Percentiles rank a stretch among this genome's conserved stretches.
Evolutionary conservation across 2,888 invertebrate species (phyloP).

Genomic region (Blastobasis lacticolella): DNA sequence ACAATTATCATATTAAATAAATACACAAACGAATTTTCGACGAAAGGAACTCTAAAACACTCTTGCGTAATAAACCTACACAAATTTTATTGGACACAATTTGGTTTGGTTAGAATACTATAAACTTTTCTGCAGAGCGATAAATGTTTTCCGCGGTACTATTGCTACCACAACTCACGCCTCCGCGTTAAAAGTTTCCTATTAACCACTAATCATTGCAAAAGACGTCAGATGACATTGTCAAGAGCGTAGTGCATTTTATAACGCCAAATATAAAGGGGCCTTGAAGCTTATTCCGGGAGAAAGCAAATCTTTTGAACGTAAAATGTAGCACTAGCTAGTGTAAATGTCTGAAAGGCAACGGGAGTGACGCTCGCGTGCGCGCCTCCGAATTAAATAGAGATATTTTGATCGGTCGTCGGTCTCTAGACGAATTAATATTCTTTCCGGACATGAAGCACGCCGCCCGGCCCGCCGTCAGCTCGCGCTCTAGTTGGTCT

Average conservation of each 20-base stretch:
- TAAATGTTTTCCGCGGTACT: conserved; percentile 28
- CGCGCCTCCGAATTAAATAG: conserved; percentile 9
- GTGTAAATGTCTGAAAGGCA: conserved; percentile 1
- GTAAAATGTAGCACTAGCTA: neutral
- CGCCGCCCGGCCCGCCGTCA: conserved; percentile 9
- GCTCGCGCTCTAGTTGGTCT: conserved; percentile 6
- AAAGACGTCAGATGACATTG: neutral
- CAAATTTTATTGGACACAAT: conserved; percentile 28
- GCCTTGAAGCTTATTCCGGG: neutral
- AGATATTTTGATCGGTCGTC: conserved; percentile 17
- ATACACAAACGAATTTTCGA: neutral
- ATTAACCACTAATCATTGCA: conserved; percentile 2
- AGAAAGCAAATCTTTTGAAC: neutral
- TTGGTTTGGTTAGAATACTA: conserved; percentile 27
- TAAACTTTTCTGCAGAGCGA: conserved; percentile 43
- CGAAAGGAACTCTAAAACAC: conserved; percentile 22
- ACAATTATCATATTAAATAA: too few species aligned
- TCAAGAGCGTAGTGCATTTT: neutral
- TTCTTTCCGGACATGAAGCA: conserved; percentile 17
- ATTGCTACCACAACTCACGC: conserved; percentile 20
- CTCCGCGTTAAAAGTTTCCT: conserved; percentile 8
- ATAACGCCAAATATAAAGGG: neutral
- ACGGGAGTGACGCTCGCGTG: conserved; percentile 13
- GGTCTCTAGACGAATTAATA: conserved; percentile 15
- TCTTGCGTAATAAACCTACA: conserved; percentile 30